phyloP scores from a whole-genome alignment of 2,888 invertebrate species.

The Lithophane leautieri region DNA sequence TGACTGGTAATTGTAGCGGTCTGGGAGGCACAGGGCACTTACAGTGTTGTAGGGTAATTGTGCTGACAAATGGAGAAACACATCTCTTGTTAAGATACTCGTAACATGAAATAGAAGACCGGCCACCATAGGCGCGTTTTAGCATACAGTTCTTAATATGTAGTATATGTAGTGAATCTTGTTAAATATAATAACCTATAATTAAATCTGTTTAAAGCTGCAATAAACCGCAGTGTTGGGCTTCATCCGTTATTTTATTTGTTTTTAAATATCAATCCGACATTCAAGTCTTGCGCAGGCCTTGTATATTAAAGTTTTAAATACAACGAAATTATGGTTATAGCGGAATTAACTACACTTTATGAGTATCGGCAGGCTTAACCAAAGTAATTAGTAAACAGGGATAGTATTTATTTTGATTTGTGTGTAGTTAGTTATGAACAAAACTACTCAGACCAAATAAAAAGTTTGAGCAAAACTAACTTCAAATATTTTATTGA shows the following conservation, averaged over 20 bases:
- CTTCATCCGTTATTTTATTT: conserved; percentile 11
- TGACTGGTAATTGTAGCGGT: neutral
- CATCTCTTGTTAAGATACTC: neutral
- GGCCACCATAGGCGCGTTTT: neutral
- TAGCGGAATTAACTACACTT: neutral
- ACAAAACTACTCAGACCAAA: no score
- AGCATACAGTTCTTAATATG: neutral
- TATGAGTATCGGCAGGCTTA: conserved; percentile 1
- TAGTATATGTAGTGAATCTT: neutral
- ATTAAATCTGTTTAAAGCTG: neutral
- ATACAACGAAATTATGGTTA: neutral
- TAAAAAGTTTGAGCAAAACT: no score
- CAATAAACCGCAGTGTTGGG: neutral
- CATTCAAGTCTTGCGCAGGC: conserved; percentile 2
- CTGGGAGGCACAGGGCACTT: no score
- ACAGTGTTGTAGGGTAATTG: neutral
- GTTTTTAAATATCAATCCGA: conserved; percentile 19
- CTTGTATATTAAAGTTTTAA: conserved; percentile 1
- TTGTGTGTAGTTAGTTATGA: neutral
- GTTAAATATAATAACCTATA: neutral
- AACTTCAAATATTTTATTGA: neutral
- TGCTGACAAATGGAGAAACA: neutral
- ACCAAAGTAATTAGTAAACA: neutral
- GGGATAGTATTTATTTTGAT: no score
- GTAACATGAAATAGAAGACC: neutral